These are phyloP conservation scores for Euura saliciscinereae DNA, from an alignment of 1,140 invertebrate species.

Conservation along the genomic window DNA sequence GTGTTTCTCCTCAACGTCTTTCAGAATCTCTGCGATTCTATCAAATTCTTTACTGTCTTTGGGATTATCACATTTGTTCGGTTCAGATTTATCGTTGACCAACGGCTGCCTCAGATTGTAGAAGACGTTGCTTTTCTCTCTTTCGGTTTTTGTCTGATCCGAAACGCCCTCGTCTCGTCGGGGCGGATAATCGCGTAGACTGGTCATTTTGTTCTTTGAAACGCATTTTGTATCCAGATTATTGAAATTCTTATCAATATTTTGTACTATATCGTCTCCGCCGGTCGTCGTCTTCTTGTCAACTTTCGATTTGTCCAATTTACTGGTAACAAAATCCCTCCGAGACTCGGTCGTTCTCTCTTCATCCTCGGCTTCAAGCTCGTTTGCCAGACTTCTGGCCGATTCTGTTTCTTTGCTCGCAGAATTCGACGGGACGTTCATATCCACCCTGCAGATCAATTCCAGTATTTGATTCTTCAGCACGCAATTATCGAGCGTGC, in stretches of 20 bases:
- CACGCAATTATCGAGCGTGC: not conserved
- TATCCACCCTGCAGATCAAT: not conserved
- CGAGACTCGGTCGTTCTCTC: constrained; percentile 41
- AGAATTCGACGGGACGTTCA: not conserved
- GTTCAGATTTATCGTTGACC: constrained; percentile 8
- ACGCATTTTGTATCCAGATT: constrained; percentile 32
- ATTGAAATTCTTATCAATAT: constrained; percentile 34
- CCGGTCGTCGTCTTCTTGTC: constrained; percentile 20
- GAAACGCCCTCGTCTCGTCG: constrained; percentile 41
- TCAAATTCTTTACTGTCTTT: constrained; percentile 31
- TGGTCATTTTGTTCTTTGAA: constrained; percentile 42
- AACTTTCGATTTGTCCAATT: constrained; percentile 36
- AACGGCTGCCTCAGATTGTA: constrained; percentile 14
- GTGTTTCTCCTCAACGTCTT: constrained; percentile 42
- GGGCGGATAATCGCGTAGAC: constrained; percentile 51
- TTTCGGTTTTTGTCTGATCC: constrained; percentile 26
- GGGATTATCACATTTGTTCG: constrained; percentile 15
- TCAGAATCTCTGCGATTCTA: constrained; percentile 22
- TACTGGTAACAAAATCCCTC: constrained; percentile 42
- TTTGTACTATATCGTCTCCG: constrained; percentile 34
- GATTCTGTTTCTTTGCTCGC: not conserved
- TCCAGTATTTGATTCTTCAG: not conserved
- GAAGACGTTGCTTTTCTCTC: constrained; percentile 26
- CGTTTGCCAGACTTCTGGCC: constrained; percentile 14
- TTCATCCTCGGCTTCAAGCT: constrained; percentile 39